phyloP scores from a whole-genome alignment of 2,797 vertebrate species.

The Ceryle rudis region DNA sequence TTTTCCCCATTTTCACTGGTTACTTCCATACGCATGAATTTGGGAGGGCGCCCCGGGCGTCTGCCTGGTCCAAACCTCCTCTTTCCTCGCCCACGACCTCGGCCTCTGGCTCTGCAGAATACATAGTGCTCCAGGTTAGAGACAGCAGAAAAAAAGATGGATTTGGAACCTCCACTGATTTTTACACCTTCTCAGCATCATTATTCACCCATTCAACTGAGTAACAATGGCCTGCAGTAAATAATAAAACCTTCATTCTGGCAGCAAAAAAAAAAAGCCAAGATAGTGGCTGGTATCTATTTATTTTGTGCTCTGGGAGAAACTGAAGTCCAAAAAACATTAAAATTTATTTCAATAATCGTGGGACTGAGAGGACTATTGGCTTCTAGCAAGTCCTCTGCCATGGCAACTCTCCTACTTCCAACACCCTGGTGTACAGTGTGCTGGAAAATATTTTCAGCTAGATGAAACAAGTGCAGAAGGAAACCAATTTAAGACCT shows the following conservation, averaged over 20 bases:
- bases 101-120: constrained; percentile 87
- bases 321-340: not conserved
- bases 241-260: not conserved
- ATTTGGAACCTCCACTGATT: not conserved
- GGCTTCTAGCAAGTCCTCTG: not conserved
- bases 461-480: not conserved
- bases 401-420: not conserved
- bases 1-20: constrained; percentile 83
- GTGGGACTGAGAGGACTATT: not conserved
- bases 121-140: constrained; percentile 32
- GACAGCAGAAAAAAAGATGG: not conserved
- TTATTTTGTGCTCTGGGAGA: not conserved
- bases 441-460: not conserved
- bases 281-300: not conserved
- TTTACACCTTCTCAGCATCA: not conserved
- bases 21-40: constrained; percentile 90
- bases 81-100: constrained; percentile 91
- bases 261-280: not conserved
- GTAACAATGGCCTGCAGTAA: not conserved
- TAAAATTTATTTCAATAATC: not conserved
- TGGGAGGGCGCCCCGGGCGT: constrained; percentile 91
- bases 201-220: not conserved
- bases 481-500: not conserved
- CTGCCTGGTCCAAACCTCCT: constrained; percentile 92
- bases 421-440: not conserved